These are phyloP conservation scores for Ariopsis seemanni DNA, from an alignment of 2,113 vertebrate species.

Conservation along the genomic window DNA sequence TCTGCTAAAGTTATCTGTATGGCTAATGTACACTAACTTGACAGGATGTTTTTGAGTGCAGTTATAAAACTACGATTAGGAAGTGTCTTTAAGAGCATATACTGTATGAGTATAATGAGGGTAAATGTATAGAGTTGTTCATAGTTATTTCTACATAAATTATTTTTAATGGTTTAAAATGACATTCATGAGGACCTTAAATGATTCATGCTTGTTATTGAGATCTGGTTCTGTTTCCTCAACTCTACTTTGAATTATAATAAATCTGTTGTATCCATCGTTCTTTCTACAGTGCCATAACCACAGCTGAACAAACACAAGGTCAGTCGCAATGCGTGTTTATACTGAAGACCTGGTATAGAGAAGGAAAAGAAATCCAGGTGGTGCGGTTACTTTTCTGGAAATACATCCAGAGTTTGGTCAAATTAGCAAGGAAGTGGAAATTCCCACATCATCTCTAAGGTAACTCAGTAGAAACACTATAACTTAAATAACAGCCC, in stretches of 20 bases:
- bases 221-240: neutral
- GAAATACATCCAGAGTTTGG: constrained; percentile 35
- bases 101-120: neutral
- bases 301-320: constrained; percentile 55
- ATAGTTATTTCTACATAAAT: neutral
- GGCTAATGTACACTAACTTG: neutral
- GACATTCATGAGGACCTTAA: neutral
- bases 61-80: neutral
- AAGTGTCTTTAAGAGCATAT: neutral
- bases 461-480: constrained; percentile 22
- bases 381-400: constrained; percentile 36
- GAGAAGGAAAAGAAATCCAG: constrained; percentile 14
- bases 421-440: constrained; percentile 13
- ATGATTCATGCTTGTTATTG: neutral
- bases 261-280: constrained; percentile 17
- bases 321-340: constrained; percentile 24
- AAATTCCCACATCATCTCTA: constrained; percentile 33
- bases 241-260: constrained; percentile 7
- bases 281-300: constrained; percentile 2
- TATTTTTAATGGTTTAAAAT: neutral
- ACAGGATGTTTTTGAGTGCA: neutral
- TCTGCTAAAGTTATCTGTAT: neutral
- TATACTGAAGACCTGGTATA: constrained; percentile 38
- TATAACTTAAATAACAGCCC: constrained; percentile 19
- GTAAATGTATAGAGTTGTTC: neutral